These are phyloP conservation scores for Bradypus variegatus DNA, from an alignment of 2,797 vertebrate genomes.

Conservation along the genomic window DNA sequence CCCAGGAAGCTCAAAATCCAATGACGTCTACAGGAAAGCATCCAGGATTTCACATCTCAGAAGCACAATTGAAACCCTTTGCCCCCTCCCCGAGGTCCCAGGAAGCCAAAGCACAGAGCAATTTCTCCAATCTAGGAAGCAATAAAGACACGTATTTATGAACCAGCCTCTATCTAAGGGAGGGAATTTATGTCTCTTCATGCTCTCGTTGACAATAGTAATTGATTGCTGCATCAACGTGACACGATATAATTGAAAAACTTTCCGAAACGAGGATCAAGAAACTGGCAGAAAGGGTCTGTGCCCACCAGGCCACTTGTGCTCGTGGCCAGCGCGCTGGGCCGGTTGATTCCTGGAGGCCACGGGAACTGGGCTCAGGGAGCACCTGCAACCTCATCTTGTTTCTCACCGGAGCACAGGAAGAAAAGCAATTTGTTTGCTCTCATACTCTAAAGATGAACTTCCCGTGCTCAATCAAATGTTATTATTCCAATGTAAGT, in stretches of 20 bases:
- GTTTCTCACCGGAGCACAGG: conserved; percentile 53
- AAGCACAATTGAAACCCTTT: conserved; percentile 31
- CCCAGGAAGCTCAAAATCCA: not conserved
- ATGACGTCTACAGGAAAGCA: not conserved
- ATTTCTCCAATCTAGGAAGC: conserved; percentile 54
- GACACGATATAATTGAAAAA: conserved; percentile 58
- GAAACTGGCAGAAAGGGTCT: not conserved
- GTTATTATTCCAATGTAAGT: conserved; percentile 69
- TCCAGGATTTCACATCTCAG: conserved; percentile 8
- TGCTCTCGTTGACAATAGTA: conserved; percentile 65
- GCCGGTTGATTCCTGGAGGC: conserved; percentile 23
- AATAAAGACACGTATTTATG: conserved; percentile 59
- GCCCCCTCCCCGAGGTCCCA: not conserved
- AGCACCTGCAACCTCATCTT: conserved; percentile 56
- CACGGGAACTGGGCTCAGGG: not conserved
- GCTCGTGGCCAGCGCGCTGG: not conserved
- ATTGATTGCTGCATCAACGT: conserved; percentile 52
- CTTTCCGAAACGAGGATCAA: conserved; percentile 41
- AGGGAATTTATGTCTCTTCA: conserved; percentile 60
- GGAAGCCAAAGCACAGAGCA: conserved; percentile 36
- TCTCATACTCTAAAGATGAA: conserved; percentile 67
- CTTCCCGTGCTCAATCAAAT: conserved; percentile 68
- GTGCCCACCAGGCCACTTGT: not conserved
- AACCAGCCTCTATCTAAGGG: conserved; percentile 50
- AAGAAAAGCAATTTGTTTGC: conserved; percentile 69